phyloP scores from a whole-genome alignment of 2,888 invertebrate genomes.

The Phalangium opilio region DNA sequence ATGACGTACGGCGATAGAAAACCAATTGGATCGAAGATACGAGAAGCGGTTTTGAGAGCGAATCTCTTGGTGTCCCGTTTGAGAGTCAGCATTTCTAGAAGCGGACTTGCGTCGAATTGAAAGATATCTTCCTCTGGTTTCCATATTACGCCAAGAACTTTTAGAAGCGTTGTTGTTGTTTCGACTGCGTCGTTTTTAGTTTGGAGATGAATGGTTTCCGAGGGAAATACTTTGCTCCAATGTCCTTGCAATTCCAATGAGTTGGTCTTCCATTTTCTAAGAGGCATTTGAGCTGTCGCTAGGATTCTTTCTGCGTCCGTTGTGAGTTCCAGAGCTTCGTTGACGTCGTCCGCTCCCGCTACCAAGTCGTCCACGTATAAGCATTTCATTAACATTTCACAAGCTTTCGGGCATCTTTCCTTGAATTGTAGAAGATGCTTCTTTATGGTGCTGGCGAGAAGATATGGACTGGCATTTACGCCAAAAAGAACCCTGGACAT shows the following conservation, averaged over 20 bases:
- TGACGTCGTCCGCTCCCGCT: background rate
- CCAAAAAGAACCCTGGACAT: background rate
- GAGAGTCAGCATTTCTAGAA: background rate
- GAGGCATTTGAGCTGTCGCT: background rate
- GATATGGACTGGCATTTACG: constrained; percentile 1
- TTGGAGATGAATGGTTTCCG: background rate
- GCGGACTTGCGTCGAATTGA: background rate
- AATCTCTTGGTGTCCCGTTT: constrained; percentile 14
- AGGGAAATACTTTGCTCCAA: background rate
- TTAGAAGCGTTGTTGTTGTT: background rate
- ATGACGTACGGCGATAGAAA: constrained; percentile 12
- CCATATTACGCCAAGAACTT: constrained; percentile 1
- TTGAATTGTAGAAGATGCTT: constrained; percentile 1
- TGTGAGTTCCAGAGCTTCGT: background rate
- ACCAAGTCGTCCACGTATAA: constrained; percentile 4
- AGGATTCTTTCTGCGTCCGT: background rate
- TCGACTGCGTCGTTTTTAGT: constrained; percentile 2
- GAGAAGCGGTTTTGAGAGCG: constrained; percentile 14
- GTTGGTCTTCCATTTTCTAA: constrained; percentile 1
- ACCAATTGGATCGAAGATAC: constrained; percentile 20
- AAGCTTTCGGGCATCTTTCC: background rate
- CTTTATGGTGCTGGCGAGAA: constrained; percentile 1
- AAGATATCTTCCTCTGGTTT: constrained; percentile 1
- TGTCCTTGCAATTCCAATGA: background rate
- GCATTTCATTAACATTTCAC: background rate